Percentiles rank a stretch among this genome's conserved stretches.
Conservation (phyloP, 1,140 invertebrate species). For the Pollicipes pollicipes region DNA sequence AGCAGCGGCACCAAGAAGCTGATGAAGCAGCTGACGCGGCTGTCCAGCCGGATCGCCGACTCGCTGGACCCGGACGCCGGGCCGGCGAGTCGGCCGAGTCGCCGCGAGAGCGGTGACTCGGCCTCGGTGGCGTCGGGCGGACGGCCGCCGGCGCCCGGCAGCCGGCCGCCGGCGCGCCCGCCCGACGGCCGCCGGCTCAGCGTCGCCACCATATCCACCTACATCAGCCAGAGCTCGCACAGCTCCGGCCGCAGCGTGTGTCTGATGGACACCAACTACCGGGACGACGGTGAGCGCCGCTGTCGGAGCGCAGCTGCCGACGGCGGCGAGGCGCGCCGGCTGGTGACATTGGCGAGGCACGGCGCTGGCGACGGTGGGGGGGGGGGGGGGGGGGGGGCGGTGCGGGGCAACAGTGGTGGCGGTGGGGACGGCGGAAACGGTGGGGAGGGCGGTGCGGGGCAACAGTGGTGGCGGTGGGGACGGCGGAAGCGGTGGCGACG, state of each 20-base stretch:
- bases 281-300: conserved; percentile 9
- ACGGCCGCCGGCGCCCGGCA: background rate
- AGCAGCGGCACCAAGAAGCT: background rate
- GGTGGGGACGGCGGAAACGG: too few species aligned
- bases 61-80: conserved; percentile 44
- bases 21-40: background rate
- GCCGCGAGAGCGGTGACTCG: conserved; percentile 35
- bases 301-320: too few species aligned
- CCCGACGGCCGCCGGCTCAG: conserved; percentile 44
- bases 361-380: background rate
- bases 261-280: background rate
- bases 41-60: background rate
- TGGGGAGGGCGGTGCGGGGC: too few species aligned
- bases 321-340: too few species aligned
- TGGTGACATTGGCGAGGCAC: conserved; percentile 5
- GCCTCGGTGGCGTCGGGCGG: conserved; percentile 31
- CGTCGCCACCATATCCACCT: conserved; percentile 69
- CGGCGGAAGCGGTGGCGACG: too few species aligned
- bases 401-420: too few species aligned
- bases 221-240: conserved; percentile 51
- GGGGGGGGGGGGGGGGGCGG: background rate
- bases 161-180: too few species aligned
- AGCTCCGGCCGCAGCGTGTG: background rate
- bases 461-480: too few species aligned
- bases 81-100: conserved; percentile 30